Conservation (phyloP, 1,140 invertebrate species). For the Leptinotarsa texana region DNA sequence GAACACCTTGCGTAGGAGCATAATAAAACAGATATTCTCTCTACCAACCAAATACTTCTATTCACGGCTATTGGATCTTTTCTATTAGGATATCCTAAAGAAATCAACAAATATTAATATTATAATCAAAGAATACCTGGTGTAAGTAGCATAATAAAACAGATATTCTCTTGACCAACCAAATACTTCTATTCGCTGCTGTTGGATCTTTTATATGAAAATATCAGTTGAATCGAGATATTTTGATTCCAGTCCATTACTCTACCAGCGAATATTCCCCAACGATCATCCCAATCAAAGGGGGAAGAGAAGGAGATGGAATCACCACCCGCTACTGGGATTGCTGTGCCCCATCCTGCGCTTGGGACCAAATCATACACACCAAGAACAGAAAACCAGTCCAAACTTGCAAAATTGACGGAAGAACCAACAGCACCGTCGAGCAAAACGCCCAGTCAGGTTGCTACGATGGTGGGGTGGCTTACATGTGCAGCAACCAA, state of each 20-base stretch:
- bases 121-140: no score
- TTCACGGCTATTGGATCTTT: no score
- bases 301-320: conserved; percentile 18
- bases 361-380: conserved; percentile 4
- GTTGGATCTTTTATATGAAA: no score
- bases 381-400: conserved; percentile 1
- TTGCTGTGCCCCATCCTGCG: conserved; percentile 24
- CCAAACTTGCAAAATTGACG: conserved; percentile 30
- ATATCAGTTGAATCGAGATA: no score
- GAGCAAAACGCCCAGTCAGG: conserved; percentile 27
- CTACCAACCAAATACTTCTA: no score
- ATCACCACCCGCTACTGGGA: conserved; percentile 31
- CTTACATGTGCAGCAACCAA: conserved; percentile 32
- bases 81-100: no score
- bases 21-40: no score
- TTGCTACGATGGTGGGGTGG: conserved; percentile 25
- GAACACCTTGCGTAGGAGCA: no score
- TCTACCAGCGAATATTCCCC: conserved; percentile 13
- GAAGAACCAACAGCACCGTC: conserved; percentile 22
- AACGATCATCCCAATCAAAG: conserved; percentile 18
- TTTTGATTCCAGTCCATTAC: not conserved
- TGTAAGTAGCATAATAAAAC: no score
- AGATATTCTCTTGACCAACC: no score
- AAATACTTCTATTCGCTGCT: no score
- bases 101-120: no score